Percentiles rank a stretch among this genome's conserved stretches.
These are phyloP conservation scores for Gisinianus flammeolus DNA, from an alignment of 2,888 invertebrate species.

Conservation along the genomic window DNA sequence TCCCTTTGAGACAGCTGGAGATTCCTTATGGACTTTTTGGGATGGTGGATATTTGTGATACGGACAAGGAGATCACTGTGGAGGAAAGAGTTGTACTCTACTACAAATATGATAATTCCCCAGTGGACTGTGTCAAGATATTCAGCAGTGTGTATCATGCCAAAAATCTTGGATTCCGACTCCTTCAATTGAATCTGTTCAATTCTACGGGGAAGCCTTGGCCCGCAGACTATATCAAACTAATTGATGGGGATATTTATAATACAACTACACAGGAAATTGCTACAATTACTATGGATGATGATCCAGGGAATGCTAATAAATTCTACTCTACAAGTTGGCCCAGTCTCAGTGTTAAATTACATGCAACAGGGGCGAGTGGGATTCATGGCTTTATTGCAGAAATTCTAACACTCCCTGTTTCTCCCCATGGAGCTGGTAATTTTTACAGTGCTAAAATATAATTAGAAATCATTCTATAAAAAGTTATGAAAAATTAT, in stretches of 20 bases:
- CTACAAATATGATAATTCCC: constrained; percentile 95
- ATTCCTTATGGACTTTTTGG: constrained; percentile 89
- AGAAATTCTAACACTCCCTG: constrained; percentile 92
- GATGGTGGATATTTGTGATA: constrained; percentile 94
- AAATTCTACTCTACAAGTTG: constrained; percentile 76
- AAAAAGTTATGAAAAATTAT: neutral
- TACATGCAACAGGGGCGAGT: constrained; percentile 94
- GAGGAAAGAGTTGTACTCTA: constrained; percentile 90
- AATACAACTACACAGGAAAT: constrained; percentile 80
- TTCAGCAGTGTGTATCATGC: constrained; percentile 84
- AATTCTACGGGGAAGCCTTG: constrained; percentile 83
- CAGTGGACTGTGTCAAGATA: constrained; percentile 97
- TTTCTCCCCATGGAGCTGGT: constrained; percentile 88
- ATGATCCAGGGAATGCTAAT: constrained; percentile 62
- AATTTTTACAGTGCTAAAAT: constrained; percentile 63
- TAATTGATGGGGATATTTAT: constrained; percentile 93
- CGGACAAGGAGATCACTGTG: constrained; percentile 86
- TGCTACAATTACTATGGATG: constrained; percentile 57
- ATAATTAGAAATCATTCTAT: neutral
- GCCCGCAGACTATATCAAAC: constrained; percentile 79
- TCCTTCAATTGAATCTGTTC: constrained; percentile 90
- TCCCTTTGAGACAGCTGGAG: constrained; percentile 78
- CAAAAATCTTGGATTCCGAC: constrained; percentile 83
- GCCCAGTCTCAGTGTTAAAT: constrained; percentile 83
- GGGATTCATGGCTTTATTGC: constrained; percentile 95